A percentile compares a stretch with the other conserved stretches of the same genome.
These are phyloP conservation scores for Teleogryllus oceanicus DNA, from an alignment of 2,888 invertebrate species.

Conservation along the genomic window DNA sequence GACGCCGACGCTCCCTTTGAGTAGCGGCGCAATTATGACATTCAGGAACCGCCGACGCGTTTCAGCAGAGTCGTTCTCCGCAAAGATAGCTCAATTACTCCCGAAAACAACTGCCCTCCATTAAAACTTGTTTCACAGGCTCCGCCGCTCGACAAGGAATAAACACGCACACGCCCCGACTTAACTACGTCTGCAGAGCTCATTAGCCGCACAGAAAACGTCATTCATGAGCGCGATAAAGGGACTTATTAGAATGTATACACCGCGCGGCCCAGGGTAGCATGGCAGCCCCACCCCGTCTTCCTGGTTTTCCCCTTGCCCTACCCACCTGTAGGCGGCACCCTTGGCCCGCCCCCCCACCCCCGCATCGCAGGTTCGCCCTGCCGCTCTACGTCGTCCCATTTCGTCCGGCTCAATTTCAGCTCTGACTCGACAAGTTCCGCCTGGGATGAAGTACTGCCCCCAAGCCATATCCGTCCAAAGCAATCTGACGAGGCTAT, in stretches of 20 bases:
- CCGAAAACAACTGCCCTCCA: slow-evolving; percentile 1
- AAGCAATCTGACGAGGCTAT: too few relatives aligned
- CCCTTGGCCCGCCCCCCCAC: not conserved
- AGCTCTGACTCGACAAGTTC: too few relatives aligned
- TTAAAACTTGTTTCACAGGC: not conserved
- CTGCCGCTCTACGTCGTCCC: too few relatives aligned
- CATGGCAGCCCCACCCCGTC: not conserved
- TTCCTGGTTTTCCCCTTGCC: too few relatives aligned
- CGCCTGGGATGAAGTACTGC: too few relatives aligned
- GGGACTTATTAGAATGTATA: not conserved
- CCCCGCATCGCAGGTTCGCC: not conserved
- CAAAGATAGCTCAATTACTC: not conserved
- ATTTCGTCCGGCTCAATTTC: too few relatives aligned
- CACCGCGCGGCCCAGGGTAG: not conserved
- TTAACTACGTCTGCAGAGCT: not conserved
- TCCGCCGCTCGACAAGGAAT: not conserved
- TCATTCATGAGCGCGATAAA: not conserved
- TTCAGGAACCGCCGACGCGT: not conserved
- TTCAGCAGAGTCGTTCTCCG: not conserved
- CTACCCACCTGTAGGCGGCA: too few relatives aligned
- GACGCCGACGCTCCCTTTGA: not conserved
- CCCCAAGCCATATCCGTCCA: too few relatives aligned
- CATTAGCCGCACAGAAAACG: not conserved
- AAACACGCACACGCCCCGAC: not conserved
- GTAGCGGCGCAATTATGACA: not conserved